phyloP scores from a whole-genome alignment of 2,797 vertebrate species.

The Chelon labrosus region DNA sequence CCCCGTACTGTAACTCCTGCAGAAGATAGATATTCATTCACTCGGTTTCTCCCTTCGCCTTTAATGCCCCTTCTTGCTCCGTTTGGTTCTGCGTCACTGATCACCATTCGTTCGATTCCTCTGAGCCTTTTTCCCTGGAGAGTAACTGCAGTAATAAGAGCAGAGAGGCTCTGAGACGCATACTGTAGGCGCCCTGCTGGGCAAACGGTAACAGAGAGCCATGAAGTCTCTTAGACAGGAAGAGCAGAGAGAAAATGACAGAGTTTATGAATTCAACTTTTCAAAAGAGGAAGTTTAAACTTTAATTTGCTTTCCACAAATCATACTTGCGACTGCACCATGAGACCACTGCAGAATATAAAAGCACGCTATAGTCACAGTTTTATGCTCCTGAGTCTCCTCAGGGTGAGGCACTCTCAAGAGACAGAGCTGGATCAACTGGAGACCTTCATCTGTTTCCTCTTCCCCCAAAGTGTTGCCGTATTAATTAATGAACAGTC shows the following conservation, averaged over 20 bases:
- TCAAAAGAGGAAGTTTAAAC: constrained; percentile 16
- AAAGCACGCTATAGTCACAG: background rate
- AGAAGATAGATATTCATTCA: constrained; percentile 52
- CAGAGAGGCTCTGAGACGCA: constrained; percentile 55
- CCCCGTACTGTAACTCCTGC: constrained; percentile 57
- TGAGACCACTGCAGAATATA: background rate
- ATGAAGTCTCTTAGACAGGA: constrained; percentile 38
- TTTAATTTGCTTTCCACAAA: constrained; percentile 19
- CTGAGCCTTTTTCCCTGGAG: constrained; percentile 69
- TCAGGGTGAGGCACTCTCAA: constrained; percentile 42
- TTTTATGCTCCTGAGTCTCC: constrained; percentile 36
- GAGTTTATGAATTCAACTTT: background rate
- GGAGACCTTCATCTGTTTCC: constrained; percentile 53
- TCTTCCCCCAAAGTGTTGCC: constrained; percentile 45
- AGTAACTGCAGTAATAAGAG: constrained; percentile 70
- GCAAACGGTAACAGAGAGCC: constrained; percentile 31
- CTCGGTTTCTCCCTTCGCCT: constrained; percentile 25
- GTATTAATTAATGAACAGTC: constrained; percentile 64
- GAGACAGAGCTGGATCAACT: constrained; percentile 40
- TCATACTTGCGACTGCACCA: constrained; percentile 8
- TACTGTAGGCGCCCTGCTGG: constrained; percentile 57
- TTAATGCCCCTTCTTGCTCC: constrained; percentile 30
- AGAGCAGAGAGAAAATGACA: constrained; percentile 13
- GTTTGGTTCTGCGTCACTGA: constrained; percentile 68
- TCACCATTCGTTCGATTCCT: constrained; percentile 59